A percentile compares a stretch with the other conserved stretches of the same genome.
phyloP scores from a whole-genome alignment of 2,888 invertebrate species.

The Hirtodrosophila cameraria region DNA sequence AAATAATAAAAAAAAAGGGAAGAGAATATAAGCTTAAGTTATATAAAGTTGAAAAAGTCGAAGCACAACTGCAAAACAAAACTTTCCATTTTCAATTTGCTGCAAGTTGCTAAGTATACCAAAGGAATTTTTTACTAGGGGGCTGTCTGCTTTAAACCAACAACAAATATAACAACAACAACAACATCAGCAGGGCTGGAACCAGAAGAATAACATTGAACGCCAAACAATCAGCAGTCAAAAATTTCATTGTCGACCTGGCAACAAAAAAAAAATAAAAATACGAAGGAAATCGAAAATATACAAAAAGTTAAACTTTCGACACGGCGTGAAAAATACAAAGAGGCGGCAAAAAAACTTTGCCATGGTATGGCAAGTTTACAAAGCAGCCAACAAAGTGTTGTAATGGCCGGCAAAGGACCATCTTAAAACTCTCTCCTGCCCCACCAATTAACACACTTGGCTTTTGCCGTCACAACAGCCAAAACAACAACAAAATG shows the following conservation, averaged over 20 bases:
- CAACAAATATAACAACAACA: conserved; percentile 9
- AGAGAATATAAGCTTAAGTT: conserved; percentile 22
- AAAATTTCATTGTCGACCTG: conserved; percentile 71
- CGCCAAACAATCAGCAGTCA: conserved; percentile 76
- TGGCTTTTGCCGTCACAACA: conserved; percentile 68
- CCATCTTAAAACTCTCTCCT: conserved; percentile 3
- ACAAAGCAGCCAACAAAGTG: conserved; percentile 74
- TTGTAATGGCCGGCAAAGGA: conserved; percentile 68
- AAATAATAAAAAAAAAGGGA: neutral
- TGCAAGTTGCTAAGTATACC: conserved; percentile 54
- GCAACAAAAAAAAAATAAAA: conserved; percentile 31
- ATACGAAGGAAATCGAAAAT: conserved; percentile 10
- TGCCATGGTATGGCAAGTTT: conserved; percentile 50
- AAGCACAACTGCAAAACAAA: conserved; percentile 58
- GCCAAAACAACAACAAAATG: conserved; percentile 54
- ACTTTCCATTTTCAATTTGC: conserved; percentile 78
- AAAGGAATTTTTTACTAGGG: conserved; percentile 14
- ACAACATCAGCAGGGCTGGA: conserved; percentile 27
- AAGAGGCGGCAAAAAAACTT: conserved; percentile 41
- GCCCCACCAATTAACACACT: conserved; percentile 20
- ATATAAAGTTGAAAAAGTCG: conserved; percentile 51
- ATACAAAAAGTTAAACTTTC: conserved; percentile 50
- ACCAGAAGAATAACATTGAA: conserved; percentile 75
- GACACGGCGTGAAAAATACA: conserved; percentile 71
- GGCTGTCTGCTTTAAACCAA: conserved; percentile 47